These are phyloP conservation scores for Megamerina dolium DNA, from an alignment of 2,888 invertebrate species.

Conservation along the genomic window DNA sequence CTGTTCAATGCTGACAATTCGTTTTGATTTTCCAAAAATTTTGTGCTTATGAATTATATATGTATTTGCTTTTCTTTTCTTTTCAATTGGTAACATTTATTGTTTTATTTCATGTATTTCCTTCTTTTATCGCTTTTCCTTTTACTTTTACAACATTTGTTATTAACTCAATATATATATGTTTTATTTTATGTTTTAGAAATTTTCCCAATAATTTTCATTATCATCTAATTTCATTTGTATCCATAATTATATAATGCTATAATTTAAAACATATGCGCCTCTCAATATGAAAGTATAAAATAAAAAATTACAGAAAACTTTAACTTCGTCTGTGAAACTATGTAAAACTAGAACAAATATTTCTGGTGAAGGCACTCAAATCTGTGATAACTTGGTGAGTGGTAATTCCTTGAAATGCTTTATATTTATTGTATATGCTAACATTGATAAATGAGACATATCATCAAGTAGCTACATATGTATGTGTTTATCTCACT, in stretches of 20 bases:
- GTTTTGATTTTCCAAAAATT: neutral
- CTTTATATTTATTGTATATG: slow-evolving; percentile 8
- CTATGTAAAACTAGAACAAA: slow-evolving; percentile 42
- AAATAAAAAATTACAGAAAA: slow-evolving; percentile 44
- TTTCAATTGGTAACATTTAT: neutral
- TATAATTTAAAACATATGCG: slow-evolving; percentile 29
- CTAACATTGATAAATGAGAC: no score
- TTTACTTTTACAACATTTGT: neutral
- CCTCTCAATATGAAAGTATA: slow-evolving; percentile 18
- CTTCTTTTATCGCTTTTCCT: slow-evolving; percentile 10
- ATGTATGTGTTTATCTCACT: no score
- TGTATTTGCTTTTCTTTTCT: neutral
- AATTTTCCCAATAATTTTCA: neutral
- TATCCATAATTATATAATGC: slow-evolving; percentile 15
- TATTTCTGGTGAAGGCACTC: slow-evolving; percentile 46
- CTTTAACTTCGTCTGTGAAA: no score
- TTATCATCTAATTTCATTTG: slow-evolving; percentile 11
- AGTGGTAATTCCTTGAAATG: slow-evolving; percentile 32
- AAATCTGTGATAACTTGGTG: slow-evolving; percentile 49
- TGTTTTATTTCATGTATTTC: slow-evolving; percentile 7
- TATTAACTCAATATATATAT: slow-evolving; percentile 3
- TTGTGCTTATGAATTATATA: neutral
- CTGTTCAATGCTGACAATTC: neutral
- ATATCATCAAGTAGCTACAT: no score
- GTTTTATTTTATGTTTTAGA: slow-evolving; percentile 5